These are phyloP conservation scores for Sinosuthora webbiana DNA, from an alignment of 2,113 vertebrate genomes.

Conservation along the genomic window DNA sequence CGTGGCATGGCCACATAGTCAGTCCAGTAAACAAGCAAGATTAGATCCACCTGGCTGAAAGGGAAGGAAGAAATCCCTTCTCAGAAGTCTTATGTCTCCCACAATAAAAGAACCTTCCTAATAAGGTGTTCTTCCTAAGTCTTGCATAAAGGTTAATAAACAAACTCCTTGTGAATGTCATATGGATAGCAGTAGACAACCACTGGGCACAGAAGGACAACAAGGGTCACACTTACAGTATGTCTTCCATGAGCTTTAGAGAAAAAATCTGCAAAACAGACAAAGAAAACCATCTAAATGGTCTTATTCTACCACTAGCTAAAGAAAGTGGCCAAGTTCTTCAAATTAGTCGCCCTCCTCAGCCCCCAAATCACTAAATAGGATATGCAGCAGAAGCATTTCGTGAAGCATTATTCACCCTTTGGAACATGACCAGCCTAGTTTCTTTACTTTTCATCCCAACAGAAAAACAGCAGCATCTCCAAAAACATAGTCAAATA, in stretches of 20 bases:
- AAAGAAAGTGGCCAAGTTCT: background rate
- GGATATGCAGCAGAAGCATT: background rate
- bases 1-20: rapidly evolving
- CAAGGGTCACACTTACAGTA: background rate
- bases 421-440: background rate
- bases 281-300: background rate
- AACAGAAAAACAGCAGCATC: background rate
- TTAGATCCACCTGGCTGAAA: background rate
- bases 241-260: background rate
- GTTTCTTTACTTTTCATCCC: background rate
- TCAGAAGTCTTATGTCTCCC: background rate
- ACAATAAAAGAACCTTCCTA: background rate
- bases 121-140: background rate
- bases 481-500: background rate
- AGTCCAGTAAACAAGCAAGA: background rate
- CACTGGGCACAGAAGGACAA: background rate
- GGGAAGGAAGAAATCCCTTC: background rate
- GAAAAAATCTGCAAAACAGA: background rate
- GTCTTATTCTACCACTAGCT: background rate
- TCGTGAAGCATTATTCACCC: background rate
- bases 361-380: background rate
- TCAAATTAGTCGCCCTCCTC: background rate
- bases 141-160: background rate
- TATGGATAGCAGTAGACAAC: background rate
- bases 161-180: background rate